Base-by-base conservation (phyloP, 2,888 invertebrate genomes). In the Eledone cirrhosa region DNA sequence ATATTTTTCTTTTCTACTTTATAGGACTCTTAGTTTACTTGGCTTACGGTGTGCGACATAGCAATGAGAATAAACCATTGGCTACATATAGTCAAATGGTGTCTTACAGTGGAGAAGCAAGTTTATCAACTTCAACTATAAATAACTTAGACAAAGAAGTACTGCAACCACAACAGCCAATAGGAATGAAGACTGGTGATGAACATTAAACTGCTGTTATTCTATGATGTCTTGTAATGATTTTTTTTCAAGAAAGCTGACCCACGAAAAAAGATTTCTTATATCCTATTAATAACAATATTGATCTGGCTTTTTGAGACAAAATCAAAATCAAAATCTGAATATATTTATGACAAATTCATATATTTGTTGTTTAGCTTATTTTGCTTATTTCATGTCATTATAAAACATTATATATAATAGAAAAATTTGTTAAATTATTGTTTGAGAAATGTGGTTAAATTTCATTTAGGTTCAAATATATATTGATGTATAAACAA, bases 11-110 rank as follows among this genome's bases (percentile, higher is more conserved):
- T 41, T 47, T 24, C 33, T 69, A 16, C 47, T 29, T 83, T 85
- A 8, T 83, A 90, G 90, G 90, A 16, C 81, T 90, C 24, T 77
- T 88, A 8, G 83, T 90, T 63, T 91, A 91, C 80, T 88, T 90
- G 78, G 78, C 81, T 1, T 90, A 90, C 78, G 90, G 91, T 5
- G 86, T 90, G 11, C 86, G 87, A 79, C 84, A 89, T 83, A 90
- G 90, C 77, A 72, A 81, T 8, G 88, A 88, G 81, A 85, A 86
- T 47, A 79, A 83, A 33, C 78, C 83, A 7, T 75, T 78, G 4
- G 81, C 81, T 22, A 85, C 82, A 13, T 88, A 88, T 78, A 87
- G 86, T 0, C 86, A 85, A 14, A 86, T 88, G 83, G 84, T 87
- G 27, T 85, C 84, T 24, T 86, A 87, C 78, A 84, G 80, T 1